phyloP scores from a whole-genome alignment of 2,888 invertebrate species.

The Nemotelus nigrinus region DNA sequence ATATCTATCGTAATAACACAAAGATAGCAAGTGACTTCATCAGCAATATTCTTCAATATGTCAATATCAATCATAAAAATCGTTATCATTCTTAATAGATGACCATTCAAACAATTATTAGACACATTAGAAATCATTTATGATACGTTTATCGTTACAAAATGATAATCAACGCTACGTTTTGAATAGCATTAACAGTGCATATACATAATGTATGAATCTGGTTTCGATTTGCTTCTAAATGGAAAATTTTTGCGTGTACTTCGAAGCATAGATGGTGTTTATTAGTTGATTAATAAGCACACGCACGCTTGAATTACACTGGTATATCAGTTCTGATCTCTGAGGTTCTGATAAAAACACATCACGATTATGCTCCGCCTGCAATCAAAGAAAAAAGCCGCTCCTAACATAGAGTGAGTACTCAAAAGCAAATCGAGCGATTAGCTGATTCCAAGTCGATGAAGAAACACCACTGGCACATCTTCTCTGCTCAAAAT shows the following conservation, averaged over 20 bases:
- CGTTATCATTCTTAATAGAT: too few relatives aligned
- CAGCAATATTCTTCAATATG: too few relatives aligned
- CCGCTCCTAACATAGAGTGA: not conserved
- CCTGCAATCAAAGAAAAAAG: not conserved
- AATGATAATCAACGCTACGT: not conserved
- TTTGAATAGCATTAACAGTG: not conserved
- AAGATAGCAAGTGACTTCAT: too few relatives aligned
- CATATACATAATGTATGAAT: not conserved
- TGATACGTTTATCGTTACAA: constrained; percentile 2
- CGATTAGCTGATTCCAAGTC: not conserved
- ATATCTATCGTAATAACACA: too few relatives aligned
- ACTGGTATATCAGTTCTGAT: not conserved
- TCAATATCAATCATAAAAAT: too few relatives aligned
- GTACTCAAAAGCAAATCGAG: not conserved
- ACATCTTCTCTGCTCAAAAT: not conserved
- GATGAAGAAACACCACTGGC: not conserved
- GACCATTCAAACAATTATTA: too few relatives aligned
- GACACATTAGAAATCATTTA: constrained; percentile 1
- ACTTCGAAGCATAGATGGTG: too few relatives aligned
- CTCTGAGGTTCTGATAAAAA: not conserved
- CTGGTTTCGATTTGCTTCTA: not conserved
- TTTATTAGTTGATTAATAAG: not conserved
- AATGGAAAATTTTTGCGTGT: too few relatives aligned
- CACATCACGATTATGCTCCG: not conserved
- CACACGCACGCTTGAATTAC: not conserved